phyloP scores from a whole-genome alignment of 2,797 vertebrate genomes.

The Phoebastria nigripes region DNA sequence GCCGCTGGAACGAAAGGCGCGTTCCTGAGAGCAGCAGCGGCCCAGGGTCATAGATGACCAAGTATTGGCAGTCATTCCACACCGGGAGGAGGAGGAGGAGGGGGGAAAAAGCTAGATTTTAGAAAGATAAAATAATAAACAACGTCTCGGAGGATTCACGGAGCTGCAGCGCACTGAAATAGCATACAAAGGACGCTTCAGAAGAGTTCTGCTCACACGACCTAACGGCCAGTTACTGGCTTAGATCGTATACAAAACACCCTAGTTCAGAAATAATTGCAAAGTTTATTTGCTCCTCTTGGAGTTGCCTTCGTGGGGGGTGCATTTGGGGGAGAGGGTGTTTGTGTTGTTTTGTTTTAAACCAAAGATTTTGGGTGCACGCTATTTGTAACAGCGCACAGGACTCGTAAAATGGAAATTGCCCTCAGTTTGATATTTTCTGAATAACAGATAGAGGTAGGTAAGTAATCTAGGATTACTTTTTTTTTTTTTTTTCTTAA shows the following conservation, averaged over 20 bases:
- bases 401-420: background rate
- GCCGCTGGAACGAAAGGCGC: background rate
- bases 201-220: background rate
- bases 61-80: background rate
- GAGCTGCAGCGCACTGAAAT: background rate
- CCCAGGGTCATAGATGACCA: background rate
- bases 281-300: background rate
- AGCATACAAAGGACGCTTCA: background rate
- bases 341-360: background rate
- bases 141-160: background rate
- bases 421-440: background rate
- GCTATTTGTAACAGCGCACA: background rate
- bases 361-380: background rate
- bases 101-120: background rate
- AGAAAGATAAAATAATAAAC: background rate
- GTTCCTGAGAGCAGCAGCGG: background rate
- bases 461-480: background rate
- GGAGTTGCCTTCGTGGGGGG: fast-evolving
- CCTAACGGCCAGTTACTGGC: background rate
- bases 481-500: too few species aligned
- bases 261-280: background rate
- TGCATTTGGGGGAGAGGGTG: fast-evolving
- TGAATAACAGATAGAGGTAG: background rate
- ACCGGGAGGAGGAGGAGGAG: background rate
- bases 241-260: background rate